A percentile compares a stretch with the other conserved stretches of the same genome.
Conservation (phyloP, 2,113 vertebrate genomes). For the Alectura lathami region DNA sequence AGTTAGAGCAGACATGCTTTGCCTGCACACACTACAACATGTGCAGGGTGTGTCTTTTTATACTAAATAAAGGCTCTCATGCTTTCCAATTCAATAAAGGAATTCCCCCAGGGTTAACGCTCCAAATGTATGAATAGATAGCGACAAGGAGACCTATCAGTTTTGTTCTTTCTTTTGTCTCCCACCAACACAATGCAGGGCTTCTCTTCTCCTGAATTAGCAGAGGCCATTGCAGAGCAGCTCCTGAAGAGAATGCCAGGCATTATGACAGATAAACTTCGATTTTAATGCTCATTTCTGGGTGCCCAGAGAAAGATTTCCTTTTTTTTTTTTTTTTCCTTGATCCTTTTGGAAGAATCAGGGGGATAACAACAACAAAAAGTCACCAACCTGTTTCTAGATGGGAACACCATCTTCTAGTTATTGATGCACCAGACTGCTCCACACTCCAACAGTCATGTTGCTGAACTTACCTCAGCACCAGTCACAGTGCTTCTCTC, state of each 20-base stretch:
- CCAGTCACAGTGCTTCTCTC: neutral
- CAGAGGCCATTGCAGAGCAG: neutral
- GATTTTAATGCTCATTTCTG: neutral
- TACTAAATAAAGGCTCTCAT: neutral
- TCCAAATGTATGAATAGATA: neutral
- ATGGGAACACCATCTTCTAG: neutral
- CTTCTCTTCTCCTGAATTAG: neutral
- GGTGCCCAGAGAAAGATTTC: neutral
- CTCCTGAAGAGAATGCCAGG: neutral
- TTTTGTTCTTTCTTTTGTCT: neutral
- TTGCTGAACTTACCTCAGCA: neutral
- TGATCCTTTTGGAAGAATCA: neutral
- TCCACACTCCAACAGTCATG: neutral
- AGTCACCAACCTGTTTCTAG: neutral
- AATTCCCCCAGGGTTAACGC: neutral
- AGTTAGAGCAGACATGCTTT: neutral
- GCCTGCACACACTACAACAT: slow-evolving; percentile 9
- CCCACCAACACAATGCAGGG: neutral
- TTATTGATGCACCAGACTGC: neutral
- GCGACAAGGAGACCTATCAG: neutral
- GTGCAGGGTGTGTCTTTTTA: neutral
- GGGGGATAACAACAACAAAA: neutral
- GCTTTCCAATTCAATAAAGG: neutral
- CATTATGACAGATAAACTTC: neutral
- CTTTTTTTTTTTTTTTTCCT: neutral